phyloP scores from a whole-genome alignment of 2,113 vertebrate genomes.

The Forbesichthys agassizii region DNA sequence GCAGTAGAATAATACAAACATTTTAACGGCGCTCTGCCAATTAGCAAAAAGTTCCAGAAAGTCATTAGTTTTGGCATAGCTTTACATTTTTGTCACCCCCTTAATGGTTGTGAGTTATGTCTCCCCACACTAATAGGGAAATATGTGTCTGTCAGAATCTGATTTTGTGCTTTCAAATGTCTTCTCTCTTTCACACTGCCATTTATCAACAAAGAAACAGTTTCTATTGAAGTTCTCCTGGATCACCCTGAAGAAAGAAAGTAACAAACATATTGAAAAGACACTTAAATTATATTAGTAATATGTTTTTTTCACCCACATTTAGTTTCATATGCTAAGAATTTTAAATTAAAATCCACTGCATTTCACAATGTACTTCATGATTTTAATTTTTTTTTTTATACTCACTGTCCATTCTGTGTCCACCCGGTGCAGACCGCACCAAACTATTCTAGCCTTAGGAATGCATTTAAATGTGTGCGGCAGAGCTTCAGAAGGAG shows the following conservation, averaged over 20 bases:
- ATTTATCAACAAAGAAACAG: constrained; percentile 23
- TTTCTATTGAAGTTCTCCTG: constrained; percentile 24
- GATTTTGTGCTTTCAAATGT: constrained; percentile 19
- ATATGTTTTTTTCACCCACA: no score
- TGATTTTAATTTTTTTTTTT: background rate
- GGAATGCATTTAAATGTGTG: no score
- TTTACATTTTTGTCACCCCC: constrained; percentile 9
- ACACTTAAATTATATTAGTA: background rate
- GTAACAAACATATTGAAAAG: constrained; percentile 38
- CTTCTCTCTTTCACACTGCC: background rate
- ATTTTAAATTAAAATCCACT: background rate
- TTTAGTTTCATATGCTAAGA: no score
- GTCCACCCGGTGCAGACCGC: no score
- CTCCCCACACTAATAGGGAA: constrained; percentile 10
- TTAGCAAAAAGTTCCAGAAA: constrained; percentile 37
- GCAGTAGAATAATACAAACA: constrained; percentile 27
- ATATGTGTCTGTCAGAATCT: constrained; percentile 10
- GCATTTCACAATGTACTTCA: background rate
- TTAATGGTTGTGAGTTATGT: constrained; percentile 36
- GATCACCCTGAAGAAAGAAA: constrained; percentile 47
- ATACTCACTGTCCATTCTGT: no score
- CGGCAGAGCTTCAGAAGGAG: no score
- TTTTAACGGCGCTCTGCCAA: constrained; percentile 17
- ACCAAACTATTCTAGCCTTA: no score
- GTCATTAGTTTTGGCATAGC: constrained; percentile 50